A percentile compares a stretch with the other conserved stretches of the same genome.
Conservation (phyloP, 2,888 invertebrate species). For the Allacma fusca region DNA sequence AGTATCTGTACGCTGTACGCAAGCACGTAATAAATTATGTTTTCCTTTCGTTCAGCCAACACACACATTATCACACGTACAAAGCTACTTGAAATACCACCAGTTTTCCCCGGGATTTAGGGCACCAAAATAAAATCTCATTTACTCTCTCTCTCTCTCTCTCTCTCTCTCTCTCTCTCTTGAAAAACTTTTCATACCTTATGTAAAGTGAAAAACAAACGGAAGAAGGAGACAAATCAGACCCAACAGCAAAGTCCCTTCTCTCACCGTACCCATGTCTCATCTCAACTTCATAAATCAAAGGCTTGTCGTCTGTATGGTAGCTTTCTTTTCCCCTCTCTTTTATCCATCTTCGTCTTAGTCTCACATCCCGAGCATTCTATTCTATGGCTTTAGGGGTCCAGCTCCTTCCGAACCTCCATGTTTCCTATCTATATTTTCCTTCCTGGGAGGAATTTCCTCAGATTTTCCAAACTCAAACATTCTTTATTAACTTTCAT, state of each 20-base stretch:
- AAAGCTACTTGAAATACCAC: constrained; percentile 27
- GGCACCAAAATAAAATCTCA: constrained; percentile 33
- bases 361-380: neutral
- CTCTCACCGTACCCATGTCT: constrained; percentile 9
- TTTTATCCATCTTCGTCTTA: neutral
- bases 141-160: constrained; percentile 3
- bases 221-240: constrained; percentile 19
- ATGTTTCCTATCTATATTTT: neutral
- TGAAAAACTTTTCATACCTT: constrained; percentile 6
- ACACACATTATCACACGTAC: constrained; percentile 13
- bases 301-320: neutral
- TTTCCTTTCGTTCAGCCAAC: constrained; percentile 31
- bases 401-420: neutral
- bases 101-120: constrained; percentile 32
- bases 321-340: neutral
- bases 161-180: constrained; percentile 17
- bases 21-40: constrained; percentile 40
- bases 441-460: neutral
- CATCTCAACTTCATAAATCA: constrained; percentile 7
- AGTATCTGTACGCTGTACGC: constrained; percentile 11
- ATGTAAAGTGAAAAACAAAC: constrained; percentile 4
- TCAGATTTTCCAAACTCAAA: neutral
- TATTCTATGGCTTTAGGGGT: neutral
- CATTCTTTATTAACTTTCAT: neutral
- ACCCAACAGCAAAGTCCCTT: neutral